Evolutionary conservation across 2,113 vertebrate genomes (phyloP), one percentile per base, ranked within the genome.

Genomic region (Chiloscyllium plagiosum): DNA sequence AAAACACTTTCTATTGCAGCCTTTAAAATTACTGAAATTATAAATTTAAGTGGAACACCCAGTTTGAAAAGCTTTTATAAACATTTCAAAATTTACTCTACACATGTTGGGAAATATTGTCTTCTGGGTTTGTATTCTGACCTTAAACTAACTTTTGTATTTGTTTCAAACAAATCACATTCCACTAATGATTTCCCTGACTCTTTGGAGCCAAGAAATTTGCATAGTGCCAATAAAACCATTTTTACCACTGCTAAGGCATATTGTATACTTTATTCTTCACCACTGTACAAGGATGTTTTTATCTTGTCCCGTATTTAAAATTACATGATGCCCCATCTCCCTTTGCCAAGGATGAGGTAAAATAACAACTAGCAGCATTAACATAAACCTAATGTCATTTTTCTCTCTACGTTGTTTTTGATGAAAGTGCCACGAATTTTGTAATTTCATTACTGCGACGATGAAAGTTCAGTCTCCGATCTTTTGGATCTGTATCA

Each of bases 391-490:
- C 7, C 61, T 52, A 29, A 4, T 42, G 50, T 26, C 26, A 95
- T 72, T 95, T 95, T 52, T 76, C 69, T 26, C 20, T 24, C 3
- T 76, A 33, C 33, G 47, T 50, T 94, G 66, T 61, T 95, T 95
- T 33, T 76, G 94, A 2, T 15, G 68, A 1, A 13, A 95, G 42
- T 26, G 37, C 94, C 94, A 95, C 76, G 47, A 95, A 95, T 52
- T 61, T 95, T 22, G 94, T 95, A 72, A 95, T 95, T 72, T 95
- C 94, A 50, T 95, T 52, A 50, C 94, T 70, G 29, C 70, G 94
- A 42, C 29, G 94, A 95, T 70, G 94, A n/a, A 95, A 95, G 47
- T 95, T 95, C 94, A 95, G 69, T 72, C 94, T 70, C 68, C 69
- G 94, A 72, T 95, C 94, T 0, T 5, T 26, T 4, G 1, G 22